Conservation (phyloP, 2,113 vertebrate genomes). For the Gymnorhina tibicen region DNA sequence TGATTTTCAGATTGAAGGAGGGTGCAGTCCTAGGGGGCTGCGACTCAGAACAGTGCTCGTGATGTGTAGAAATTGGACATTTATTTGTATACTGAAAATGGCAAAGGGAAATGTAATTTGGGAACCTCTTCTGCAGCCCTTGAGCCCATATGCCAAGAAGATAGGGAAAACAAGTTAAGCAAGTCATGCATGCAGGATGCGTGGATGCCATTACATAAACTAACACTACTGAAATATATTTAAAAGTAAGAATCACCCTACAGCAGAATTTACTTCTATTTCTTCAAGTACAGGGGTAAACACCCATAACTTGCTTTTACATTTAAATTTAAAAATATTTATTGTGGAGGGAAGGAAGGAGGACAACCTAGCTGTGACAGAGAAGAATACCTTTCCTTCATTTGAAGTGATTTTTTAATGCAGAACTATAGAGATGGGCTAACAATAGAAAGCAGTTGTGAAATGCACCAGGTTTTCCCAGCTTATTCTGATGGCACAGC, state of each 20-base stretch:
- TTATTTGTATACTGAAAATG: not conserved
- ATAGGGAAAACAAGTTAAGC: not conserved
- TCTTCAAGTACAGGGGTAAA: not conserved
- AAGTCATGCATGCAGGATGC: not conserved
- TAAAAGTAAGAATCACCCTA: not conserved
- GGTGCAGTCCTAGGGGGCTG: not conserved
- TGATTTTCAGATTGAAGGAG: not conserved
- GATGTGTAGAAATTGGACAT: not conserved
- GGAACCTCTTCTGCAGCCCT: not conserved
- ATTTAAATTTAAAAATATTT: not conserved
- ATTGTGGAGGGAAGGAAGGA: not conserved
- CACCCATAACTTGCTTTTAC: not conserved
- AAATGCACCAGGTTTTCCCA: not conserved
- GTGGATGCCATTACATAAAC: not conserved
- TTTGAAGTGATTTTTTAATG: not conserved
- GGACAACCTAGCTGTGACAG: not conserved
- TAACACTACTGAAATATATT: not conserved
- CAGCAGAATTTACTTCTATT: not conserved
- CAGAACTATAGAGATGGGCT: not conserved
- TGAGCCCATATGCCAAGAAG: not conserved
- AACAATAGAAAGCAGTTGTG: not conserved
- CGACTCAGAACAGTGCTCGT: not conserved
- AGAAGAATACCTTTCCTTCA: not conserved
- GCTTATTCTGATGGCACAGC: not conserved
- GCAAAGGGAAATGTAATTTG: not conserved